Evolutionary conservation across 2,797 vertebrate species (phyloP).

Genomic region (Ceryle rudis): DNA sequence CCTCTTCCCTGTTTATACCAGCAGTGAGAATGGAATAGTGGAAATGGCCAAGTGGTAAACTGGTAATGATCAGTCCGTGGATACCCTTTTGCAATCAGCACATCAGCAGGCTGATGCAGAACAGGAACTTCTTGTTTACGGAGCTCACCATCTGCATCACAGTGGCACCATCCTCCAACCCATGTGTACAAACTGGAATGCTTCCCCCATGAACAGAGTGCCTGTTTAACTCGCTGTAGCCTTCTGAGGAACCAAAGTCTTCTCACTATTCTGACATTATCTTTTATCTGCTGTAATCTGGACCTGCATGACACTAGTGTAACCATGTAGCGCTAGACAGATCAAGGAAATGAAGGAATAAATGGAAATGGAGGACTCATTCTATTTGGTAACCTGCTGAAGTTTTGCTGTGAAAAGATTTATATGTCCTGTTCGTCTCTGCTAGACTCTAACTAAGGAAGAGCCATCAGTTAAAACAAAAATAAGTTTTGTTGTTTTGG

Average conservation of each 20-base stretch:
- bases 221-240: neutral
- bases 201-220: neutral
- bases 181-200: neutral
- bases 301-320: neutral
- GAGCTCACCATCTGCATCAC: conserved; percentile 39
- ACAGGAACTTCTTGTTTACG: conserved; percentile 69
- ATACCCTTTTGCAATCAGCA: neutral
- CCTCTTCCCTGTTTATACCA: conserved; percentile 37
- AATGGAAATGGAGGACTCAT: neutral
- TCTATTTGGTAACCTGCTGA: neutral
- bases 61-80: conserved; percentile 12
- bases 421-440: neutral
- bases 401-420: neutral
- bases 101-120: conserved; percentile 61
- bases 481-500: neutral
- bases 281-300: neutral
- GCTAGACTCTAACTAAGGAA: neutral
- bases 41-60: neutral
- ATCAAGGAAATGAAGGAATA: neutral
- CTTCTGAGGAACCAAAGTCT: neutral
- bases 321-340: neutral
- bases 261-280: neutral
- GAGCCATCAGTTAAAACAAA: neutral
- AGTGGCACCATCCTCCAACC: conserved; percentile 8
- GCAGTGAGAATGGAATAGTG: neutral